Evolutionary conservation across 1,140 invertebrate genomes (phyloP), one percentile per base, ranked within the genome.

Genomic region (Drosophila subobscura): DNA sequence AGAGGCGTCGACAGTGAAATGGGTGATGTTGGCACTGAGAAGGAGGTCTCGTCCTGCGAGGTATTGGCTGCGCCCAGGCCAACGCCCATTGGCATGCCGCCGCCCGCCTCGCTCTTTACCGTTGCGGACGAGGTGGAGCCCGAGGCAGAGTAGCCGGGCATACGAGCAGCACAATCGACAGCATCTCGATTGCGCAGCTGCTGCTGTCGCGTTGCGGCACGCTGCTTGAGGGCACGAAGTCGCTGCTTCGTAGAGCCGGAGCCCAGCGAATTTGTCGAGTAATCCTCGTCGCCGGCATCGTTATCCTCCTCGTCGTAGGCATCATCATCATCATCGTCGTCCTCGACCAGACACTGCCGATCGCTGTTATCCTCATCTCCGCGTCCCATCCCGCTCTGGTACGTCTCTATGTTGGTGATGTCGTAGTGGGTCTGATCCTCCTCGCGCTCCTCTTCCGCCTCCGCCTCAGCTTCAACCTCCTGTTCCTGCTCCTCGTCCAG

Each of bases 11-110:
- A 91, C 29, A 91, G 59, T 12, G 90, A 91, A 22, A 91, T 91
- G 14, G 90, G 90, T 8, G 90, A 91, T 10, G 90, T 91, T 72
- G 90, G 90, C 61, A 91, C 90, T 49, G 90, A 91, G 53, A 90
- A 91, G 45, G 90, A 90, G n/a, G 89, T 90, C 41, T 91, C 90
- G 45, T 91, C 88, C 50, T 81, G 85, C 49, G 81, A 79, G 25
- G 72, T 86, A 57, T 78, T 78, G 20, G 46, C 58, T 22, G 59
- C 63, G 50, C 66, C 75, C 41, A 72, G 42, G 5, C 71, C 65
- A 8, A 27, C 14, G 3, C 57, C 70, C 25, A 68, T 29, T 1
- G 63, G 57, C 27, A 73, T 37, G 33, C 33, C 33, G 33, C 10
- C 44, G 0, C 56, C 47, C 12, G 73, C 78, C 16, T 91, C 90